These are phyloP conservation scores for Chrysocyon brachyurus DNA, from an alignment of 2,797 vertebrate genomes.

Conservation along the genomic window DNA sequence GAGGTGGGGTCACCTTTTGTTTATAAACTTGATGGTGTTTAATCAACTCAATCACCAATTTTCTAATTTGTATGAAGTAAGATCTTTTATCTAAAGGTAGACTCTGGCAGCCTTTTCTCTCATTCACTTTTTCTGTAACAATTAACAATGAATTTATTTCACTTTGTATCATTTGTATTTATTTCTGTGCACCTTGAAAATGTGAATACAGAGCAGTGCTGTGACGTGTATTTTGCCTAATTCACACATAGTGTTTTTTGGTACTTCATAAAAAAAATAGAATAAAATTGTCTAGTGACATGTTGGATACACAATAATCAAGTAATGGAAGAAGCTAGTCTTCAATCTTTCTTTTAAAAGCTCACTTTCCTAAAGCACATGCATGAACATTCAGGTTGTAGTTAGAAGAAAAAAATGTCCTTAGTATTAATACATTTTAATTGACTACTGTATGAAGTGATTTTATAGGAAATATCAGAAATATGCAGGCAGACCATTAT, in stretches of 20 bases:
- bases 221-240: not conserved
- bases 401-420: not conserved
- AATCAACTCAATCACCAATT: constrained; percentile 65
- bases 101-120: constrained; percentile 71
- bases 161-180: constrained; percentile 64
- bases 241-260: not conserved
- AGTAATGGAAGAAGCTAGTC: not conserved
- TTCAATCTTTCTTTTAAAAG: constrained; percentile 48
- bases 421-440: constrained; percentile 47
- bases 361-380: not conserved
- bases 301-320: not conserved
- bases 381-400: not conserved
- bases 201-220: not conserved
- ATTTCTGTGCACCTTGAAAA: constrained; percentile 76
- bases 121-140: constrained; percentile 68
- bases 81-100: constrained; percentile 68
- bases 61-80: constrained; percentile 71
- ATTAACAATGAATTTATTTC: constrained; percentile 71
- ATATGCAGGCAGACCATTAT: not conserved
- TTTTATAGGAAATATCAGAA: constrained; percentile 29
- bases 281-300: constrained; percentile 32
- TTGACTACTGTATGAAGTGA: not conserved
- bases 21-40: constrained; percentile 74
- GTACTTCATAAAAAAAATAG: not conserved
- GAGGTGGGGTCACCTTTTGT: not conserved